Base-by-base conservation (phyloP, 1,140 invertebrate genomes). In the Drosophila paulistorum region DNA sequence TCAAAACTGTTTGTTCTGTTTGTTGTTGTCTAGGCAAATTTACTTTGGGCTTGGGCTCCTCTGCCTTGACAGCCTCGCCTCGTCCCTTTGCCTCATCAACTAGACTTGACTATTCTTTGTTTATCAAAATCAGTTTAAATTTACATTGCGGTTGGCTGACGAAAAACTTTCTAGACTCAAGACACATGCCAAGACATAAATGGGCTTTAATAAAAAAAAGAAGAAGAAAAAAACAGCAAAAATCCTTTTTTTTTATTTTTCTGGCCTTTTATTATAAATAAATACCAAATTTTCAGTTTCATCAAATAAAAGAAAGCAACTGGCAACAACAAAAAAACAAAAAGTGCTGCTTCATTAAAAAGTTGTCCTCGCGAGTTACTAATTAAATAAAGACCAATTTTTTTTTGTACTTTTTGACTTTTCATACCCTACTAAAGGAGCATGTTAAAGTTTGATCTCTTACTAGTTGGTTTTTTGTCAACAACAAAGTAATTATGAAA, bases 321-420 rank as follows among this genome's bases (percentile, higher is more conserved):
- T 11, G 20, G 10, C 9, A 51, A 11, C 17, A 51, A 6, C 17
- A 51, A 23, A 7, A 9, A 17, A 48, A 17, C 14, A 48, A 48
- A 51, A 51, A 9, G 17, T 51, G 9, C 17, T 20, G 45, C 45
- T 51, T 51, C 45, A 51, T 51, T 51, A 51, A 69, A 63, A 51
- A 55, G 55, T 70, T 55, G 39, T 45, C 55, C 35, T 51, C 63
- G 51, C 57, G 30, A 33, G 33, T 4, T 64, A 64, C 57, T 81
- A 81, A 85, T 85, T 79, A 86, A 78, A 85, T 66, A 81, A 55
- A 63, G 61, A 14, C 55, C 51, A 41, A 48, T 60, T 23, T 55
- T 23, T 74, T 74, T 60, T 23, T 74, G 74, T 35, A 30, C 41
- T n/a, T 37, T 37, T 59, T 55, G 20, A 14, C 30, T 30, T 23